phyloP scores from a whole-genome alignment of 1,140 invertebrate genomes.

The Wasmannia auropunctata region DNA sequence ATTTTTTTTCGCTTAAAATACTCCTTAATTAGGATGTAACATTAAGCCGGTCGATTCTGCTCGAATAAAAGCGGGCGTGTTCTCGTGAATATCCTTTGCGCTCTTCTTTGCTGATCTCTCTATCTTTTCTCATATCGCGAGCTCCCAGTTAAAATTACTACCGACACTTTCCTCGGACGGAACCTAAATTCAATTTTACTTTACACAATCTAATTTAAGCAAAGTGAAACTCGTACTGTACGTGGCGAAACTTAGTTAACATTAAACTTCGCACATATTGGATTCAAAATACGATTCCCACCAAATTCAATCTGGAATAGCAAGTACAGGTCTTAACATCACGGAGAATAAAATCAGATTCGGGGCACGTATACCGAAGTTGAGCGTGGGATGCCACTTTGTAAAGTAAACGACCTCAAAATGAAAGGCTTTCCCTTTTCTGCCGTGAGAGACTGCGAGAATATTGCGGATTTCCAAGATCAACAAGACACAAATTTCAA shows the following conservation, averaged over 20 bases:
- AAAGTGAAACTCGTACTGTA: slow-evolving; percentile 19
- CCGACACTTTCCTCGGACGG: slow-evolving; percentile 1
- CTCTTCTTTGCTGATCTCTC: background rate
- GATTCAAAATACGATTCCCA: slow-evolving; percentile 45
- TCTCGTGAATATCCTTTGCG: background rate
- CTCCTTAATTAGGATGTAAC: background rate
- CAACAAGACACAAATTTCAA: slow-evolving; percentile 16
- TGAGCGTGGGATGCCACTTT: slow-evolving; percentile 5
- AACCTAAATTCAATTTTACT: slow-evolving; percentile 31
- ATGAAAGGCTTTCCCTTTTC: background rate
- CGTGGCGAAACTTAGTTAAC: slow-evolving; percentile 31
- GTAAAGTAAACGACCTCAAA: slow-evolving; percentile 5
- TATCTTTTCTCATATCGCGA: background rate
- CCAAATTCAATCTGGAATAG: slow-evolving; percentile 29
- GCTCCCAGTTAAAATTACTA: background rate
- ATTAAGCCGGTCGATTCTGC: background rate
- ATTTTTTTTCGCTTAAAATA: background rate
- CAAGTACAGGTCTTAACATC: slow-evolving; percentile 27
- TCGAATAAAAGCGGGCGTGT: background rate
- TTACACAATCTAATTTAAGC: slow-evolving; percentile 31
- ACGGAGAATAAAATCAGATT: slow-evolving; percentile 34
- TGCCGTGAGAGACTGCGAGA: background rate
- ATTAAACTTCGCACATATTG: slow-evolving; percentile 45
- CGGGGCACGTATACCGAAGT: slow-evolving; percentile 21
- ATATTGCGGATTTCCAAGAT: background rate